These are phyloP conservation scores for Manacus vitellinus DNA, from an alignment of 2,113 vertebrate genomes.

Conservation along the genomic window DNA sequence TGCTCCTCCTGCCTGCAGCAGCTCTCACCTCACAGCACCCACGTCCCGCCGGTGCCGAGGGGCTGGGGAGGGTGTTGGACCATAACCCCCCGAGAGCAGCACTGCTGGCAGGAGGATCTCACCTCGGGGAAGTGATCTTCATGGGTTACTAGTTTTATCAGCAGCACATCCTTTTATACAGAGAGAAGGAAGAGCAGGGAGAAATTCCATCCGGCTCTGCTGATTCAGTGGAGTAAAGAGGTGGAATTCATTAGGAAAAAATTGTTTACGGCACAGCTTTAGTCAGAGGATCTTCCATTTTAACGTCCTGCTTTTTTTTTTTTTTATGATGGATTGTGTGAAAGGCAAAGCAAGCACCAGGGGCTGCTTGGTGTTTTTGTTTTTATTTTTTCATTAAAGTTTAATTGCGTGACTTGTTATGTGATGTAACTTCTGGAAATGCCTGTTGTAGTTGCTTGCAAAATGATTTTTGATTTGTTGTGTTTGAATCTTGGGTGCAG, in stretches of 20 bases:
- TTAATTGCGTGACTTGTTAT: slow-evolving; percentile 77
- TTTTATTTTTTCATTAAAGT: slow-evolving; percentile 72
- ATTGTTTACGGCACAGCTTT: slow-evolving; percentile 68
- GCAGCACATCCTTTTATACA: slow-evolving; percentile 14
- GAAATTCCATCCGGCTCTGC: slow-evolving; percentile 55
- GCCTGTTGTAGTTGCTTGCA: slow-evolving; percentile 72
- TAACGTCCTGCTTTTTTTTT: slow-evolving; percentile 51
- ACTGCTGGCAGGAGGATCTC: not conserved
- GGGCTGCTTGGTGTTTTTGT: slow-evolving; percentile 47
- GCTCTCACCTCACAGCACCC: fast-evolving
- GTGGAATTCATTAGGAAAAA: slow-evolving; percentile 76
- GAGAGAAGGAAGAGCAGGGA: slow-evolving; percentile 13
- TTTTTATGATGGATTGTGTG: slow-evolving; percentile 67
- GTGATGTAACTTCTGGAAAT: slow-evolving; percentile 82
- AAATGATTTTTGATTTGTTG: slow-evolving; percentile 65
- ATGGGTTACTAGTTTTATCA: slow-evolving; percentile 40
- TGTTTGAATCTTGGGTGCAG: slow-evolving; percentile 39
- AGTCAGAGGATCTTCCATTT: slow-evolving; percentile 73
- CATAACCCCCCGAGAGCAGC: not conserved
- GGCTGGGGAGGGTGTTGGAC: not conserved
- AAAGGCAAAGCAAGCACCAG: slow-evolving; percentile 76
- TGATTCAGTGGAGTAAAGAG: slow-evolving; percentile 64
- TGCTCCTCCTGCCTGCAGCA: not conserved
- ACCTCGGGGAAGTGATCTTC: not conserved
- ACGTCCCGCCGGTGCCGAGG: not conserved